phyloP scores from a whole-genome alignment of 1,140 invertebrate species.

The Ooceraea biroi region DNA sequence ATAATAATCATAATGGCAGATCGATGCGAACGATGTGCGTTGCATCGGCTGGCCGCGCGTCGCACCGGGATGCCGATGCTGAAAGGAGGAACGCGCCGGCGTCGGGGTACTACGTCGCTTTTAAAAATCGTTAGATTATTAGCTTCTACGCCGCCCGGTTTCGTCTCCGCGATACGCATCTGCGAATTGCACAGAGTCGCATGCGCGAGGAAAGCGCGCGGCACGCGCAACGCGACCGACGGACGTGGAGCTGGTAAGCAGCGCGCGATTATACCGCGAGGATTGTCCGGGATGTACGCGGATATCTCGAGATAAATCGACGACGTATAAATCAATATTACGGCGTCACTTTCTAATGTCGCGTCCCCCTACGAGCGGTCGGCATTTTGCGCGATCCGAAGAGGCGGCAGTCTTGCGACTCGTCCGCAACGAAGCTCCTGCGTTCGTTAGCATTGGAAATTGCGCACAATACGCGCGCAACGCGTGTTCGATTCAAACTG shows the following conservation, averaged over 20 bases:
- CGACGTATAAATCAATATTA: conserved; percentile 47
- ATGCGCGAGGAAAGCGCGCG: background rate
- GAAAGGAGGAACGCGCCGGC: conserved; percentile 71
- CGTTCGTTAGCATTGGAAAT: background rate
- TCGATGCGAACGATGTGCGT: conserved; percentile 80
- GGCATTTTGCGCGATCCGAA: background rate
- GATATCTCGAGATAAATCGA: conserved; percentile 43
- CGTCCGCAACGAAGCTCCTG: background rate
- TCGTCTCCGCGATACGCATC: conserved; percentile 25
- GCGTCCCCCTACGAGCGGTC: background rate
- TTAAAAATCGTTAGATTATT: conserved; percentile 57
- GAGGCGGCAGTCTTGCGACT: background rate
- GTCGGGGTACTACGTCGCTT: conserved; percentile 3
- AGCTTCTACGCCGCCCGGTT: conserved; percentile 4
- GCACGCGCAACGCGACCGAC: background rate
- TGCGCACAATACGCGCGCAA: background rate
- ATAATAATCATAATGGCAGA: conserved; percentile 83
- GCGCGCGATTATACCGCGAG: conserved; percentile 24
- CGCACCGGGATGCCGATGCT: conserved; percentile 37
- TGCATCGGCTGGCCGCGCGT: conserved; percentile 58
- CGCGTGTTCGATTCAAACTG: background rate
- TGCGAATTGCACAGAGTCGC: conserved; percentile 16
- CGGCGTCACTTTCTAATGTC: conserved; percentile 2
- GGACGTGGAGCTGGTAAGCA: conserved; percentile 6
- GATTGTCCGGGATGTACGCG: background rate